Base-by-base conservation (phyloP, 2,113 vertebrate species). In the Chlorodrepanis virens region DNA sequence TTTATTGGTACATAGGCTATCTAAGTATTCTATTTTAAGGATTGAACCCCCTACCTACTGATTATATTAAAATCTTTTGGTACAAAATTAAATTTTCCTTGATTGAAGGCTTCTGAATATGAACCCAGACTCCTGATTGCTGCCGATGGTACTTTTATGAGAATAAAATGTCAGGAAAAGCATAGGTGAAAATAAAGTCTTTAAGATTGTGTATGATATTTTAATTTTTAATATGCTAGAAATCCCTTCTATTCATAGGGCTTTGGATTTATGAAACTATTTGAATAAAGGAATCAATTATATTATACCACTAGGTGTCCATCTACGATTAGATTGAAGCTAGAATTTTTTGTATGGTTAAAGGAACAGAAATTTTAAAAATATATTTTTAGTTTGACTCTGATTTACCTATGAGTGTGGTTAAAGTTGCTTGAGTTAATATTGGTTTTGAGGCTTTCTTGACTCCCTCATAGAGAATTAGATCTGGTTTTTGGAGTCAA, bases 241-340 rank as follows among this genome's bases (percentile, higher is more conserved):
- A 89, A 79, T 19, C 12, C 8, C 9, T 84, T 60, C 12, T 67
- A 2, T 53, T 67, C 17, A 12, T 49, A 61, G 28, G 14, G 5
- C 13, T 79, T 86, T 86, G 24, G 64, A 71, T 71, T 63, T 76
- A 67, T 69, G 10, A 57, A 86, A 42, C 29, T 79, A 9, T 47
- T 77, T 59, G 28, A 53, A 68, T 68, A 77, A 84, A 72, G 2
- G 31, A 76, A 28, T 72, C 24, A 45, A 17, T 89, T 89, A 10
- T 42, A 23, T 79, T 83, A 16, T 6, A 75, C 93, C 80, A 89
- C 93, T 94, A 94, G 90, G 45, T 94, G 93, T 91, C 93, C 47
- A 67, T 86, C 84, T 96, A 71, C 0, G 29, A n/a, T 80, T 91
- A 86, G 76, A 80, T 45, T 76, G 61, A 61, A 89, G 24, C 17